These are phyloP conservation scores for Esox lucius DNA, from an alignment of 2,797 vertebrate genomes.

Conservation along the genomic window DNA sequence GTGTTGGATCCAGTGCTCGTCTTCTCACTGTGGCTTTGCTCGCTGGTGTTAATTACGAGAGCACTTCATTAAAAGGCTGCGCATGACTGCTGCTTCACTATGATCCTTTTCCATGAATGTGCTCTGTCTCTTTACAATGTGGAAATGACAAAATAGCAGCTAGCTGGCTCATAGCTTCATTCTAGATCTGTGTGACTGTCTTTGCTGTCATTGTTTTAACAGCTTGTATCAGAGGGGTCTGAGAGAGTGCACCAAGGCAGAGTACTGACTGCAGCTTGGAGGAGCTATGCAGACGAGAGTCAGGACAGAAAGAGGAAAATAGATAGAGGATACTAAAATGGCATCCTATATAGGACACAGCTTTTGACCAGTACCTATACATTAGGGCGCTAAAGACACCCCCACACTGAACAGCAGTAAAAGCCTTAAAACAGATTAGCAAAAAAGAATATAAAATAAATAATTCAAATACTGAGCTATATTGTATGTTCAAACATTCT, in stretches of 20 bases:
- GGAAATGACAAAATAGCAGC: constrained; percentile 21
- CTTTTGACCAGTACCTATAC: background rate
- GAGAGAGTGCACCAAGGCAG: constrained; percentile 54
- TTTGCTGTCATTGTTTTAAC: constrained; percentile 59
- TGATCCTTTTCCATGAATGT: constrained; percentile 54
- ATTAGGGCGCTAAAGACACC: constrained; percentile 3
- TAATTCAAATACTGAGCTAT: too few species aligned
- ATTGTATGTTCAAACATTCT: too few species aligned
- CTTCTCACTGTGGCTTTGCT: constrained; percentile 25
- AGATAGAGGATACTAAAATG: background rate
- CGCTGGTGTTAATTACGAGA: constrained; percentile 66
- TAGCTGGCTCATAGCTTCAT: constrained; percentile 40
- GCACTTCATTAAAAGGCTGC: constrained; percentile 77
- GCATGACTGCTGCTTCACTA: constrained; percentile 71
- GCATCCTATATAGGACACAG: background rate
- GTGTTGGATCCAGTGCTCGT: constrained; percentile 18
- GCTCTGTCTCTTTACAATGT: constrained; percentile 14
- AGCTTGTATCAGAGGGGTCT: constrained; percentile 47
- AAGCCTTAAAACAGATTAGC: too few species aligned
- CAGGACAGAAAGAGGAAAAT: constrained; percentile 39
- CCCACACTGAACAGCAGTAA: too few species aligned
- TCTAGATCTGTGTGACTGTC: constrained; percentile 38
- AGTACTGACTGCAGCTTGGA: constrained; percentile 35
- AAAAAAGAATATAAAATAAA: too few species aligned
- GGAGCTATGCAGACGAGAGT: constrained; percentile 43